A percentile compares a stretch with the other conserved stretches of the same genome.
Conservation (phyloP, 2,113 vertebrate species). For the Tinamus guttatus region DNA sequence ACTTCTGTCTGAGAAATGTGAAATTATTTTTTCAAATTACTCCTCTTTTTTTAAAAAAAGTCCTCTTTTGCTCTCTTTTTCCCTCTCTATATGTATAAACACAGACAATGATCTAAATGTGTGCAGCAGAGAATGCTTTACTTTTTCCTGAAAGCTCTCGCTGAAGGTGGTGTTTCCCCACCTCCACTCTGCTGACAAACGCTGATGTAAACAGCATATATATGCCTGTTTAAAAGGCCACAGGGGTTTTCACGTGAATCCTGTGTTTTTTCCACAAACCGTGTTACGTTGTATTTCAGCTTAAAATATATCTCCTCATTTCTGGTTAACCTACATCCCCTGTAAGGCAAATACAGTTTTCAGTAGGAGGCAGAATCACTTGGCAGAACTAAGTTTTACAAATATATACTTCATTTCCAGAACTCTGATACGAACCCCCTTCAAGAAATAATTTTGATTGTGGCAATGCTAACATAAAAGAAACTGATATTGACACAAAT, state of each 20-base stretch:
- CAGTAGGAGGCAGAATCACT: neutral
- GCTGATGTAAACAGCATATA: slow-evolving; percentile 64
- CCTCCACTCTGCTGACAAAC: slow-evolving; percentile 46
- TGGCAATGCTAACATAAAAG: neutral
- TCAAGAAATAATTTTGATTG: neutral
- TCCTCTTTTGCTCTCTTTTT: neutral
- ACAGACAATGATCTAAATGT: slow-evolving; percentile 20
- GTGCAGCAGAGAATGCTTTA: slow-evolving; percentile 33
- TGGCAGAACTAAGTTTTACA: neutral
- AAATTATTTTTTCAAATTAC: neutral
- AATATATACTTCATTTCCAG: neutral
- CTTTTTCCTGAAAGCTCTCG: slow-evolving; percentile 69
- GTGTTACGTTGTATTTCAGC: neutral
- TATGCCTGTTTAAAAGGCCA: slow-evolving; percentile 5
- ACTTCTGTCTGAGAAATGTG: neutral
- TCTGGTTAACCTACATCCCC: slow-evolving; percentile 14
- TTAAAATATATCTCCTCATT: slow-evolving; percentile 7
- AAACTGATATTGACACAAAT: slow-evolving; percentile 4
- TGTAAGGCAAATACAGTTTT: neutral
- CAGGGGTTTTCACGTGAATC: slow-evolving; percentile 64
- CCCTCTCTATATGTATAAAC: neutral
- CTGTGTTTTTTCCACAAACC: slow-evolving; percentile 29
- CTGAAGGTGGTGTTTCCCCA: slow-evolving; percentile 71
- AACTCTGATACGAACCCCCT: neutral
- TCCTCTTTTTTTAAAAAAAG: neutral